A percentile compares a stretch with the other conserved stretches of the same genome.
These are phyloP conservation scores for Neuroscelio doddi DNA, from an alignment of 2,888 invertebrate species.

Conservation along the genomic window DNA sequence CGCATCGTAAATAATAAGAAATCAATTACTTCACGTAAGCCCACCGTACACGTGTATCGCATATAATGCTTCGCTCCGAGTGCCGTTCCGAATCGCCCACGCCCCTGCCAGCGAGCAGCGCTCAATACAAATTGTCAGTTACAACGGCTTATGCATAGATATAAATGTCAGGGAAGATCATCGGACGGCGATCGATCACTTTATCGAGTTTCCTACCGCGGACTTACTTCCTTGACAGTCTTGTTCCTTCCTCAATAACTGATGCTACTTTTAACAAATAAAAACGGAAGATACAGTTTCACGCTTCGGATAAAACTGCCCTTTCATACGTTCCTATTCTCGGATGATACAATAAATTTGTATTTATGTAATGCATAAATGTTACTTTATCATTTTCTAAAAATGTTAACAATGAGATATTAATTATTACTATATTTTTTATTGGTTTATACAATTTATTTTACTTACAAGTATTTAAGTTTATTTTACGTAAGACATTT, in stretches of 20 bases:
- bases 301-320: not conserved
- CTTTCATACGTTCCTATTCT: not conserved
- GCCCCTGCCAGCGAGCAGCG: conserved; percentile 47
- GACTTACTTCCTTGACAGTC: conserved; percentile 6
- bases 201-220: conserved; percentile 19
- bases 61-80: conserved; percentile 43
- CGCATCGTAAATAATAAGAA: conserved; percentile 37
- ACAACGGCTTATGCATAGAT: conserved; percentile 29
- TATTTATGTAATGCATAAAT: too few relatives aligned
- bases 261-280: conserved; percentile 1
- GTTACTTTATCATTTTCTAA: too few relatives aligned
- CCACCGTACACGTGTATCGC: conserved; percentile 51
- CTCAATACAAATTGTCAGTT: conserved; percentile 55
- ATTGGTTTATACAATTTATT: too few relatives aligned
- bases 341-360: too few relatives aligned
- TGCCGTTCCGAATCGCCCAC: conserved; percentile 56
- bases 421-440: too few relatives aligned
- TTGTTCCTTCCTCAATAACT: conserved; percentile 11
- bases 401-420: too few relatives aligned
- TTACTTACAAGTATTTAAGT: too few relatives aligned
- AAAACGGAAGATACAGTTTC: not conserved
- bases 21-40: conserved; percentile 47
- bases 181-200: conserved; percentile 23
- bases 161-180: conserved; percentile 30
- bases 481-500: too few relatives aligned